Evolutionary conservation across 2,113 vertebrate genomes (phyloP), one percentile per base, ranked within the genome.

Genomic region (Acanthochromis polyacanthus): DNA sequence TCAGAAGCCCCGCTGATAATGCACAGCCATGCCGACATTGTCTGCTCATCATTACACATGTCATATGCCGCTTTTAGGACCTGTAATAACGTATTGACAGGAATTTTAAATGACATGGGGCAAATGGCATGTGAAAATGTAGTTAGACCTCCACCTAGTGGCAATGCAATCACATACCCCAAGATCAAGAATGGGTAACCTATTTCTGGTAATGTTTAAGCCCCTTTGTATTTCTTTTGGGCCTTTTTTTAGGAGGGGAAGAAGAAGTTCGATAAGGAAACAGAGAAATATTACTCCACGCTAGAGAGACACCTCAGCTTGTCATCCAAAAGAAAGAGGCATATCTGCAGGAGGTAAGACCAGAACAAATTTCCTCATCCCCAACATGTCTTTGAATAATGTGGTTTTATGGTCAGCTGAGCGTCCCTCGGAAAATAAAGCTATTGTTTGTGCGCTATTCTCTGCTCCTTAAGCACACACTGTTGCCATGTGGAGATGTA

Each of bases 241-340:
- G 60, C 22, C 32, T 62, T 82, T 71, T 83, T 71, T 82, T 78
- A 98, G 97, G 97, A 98, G 79, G 97, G 96, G 78, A 98, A 97
- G 92, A 98, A 98, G 95, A 98, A 98, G 81, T 98, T 98, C 78
- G 97, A 98, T 92, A 98, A 98, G 82, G 97, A 98, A 90, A 97
- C 96, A 43, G 97, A 98, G 88, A 98, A 97, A 89, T 98, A 98
- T 84, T 98, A 98, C 89, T 97, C 96, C 58, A 95, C 96, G n/a
- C 95, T 98, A 71, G 97, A 98, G 88, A 97, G 96, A 85, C 97
- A 98, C 90, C 95, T 98, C 88, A 96, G 93, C 95, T 88, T 98
- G 85, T 98, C 97, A 58, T 96, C 96, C 72, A 97, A 96, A 98
- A 98, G 93, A 98, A 98, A 88, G 97, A 98, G 81, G 93, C 96